Evolutionary conservation across 2,888 invertebrate species (phyloP).

Genomic region (Tipula confusa): DNA sequence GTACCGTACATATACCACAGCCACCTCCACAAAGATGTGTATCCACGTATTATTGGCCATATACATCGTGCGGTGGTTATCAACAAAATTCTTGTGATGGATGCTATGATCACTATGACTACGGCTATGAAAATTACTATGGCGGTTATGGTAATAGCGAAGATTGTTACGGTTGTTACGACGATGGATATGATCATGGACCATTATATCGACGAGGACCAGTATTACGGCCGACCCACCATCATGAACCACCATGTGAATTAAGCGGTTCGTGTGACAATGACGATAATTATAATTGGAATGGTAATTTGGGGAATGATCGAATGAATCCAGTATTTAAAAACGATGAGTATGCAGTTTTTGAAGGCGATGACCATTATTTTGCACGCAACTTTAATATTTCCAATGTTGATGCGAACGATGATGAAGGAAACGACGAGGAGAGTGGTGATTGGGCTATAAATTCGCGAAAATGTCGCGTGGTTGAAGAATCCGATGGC

Average conservation of each 20-base stretch:
- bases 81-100: conserved; percentile 34
- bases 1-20: conserved; percentile 36
- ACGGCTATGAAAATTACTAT: conserved; percentile 33
- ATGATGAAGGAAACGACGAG: conserved; percentile 27
- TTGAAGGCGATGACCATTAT: neutral
- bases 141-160: conserved; percentile 28
- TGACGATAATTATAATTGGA: conserved; percentile 28
- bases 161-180: conserved; percentile 36
- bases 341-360: neutral
- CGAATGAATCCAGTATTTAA: conserved; percentile 31
- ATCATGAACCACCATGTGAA: conserved; percentile 36
- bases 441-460: conserved; percentile 33
- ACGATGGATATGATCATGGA: conserved; percentile 36
- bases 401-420: neutral
- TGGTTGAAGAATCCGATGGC: conserved; percentile 34
- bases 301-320: conserved; percentile 34
- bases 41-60: conserved; percentile 35
- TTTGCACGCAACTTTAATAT: neutral
- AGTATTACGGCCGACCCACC: conserved; percentile 34
- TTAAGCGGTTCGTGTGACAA: conserved; percentile 34
- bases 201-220: conserved; percentile 36
- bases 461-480: conserved; percentile 34
- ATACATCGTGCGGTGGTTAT: conserved; percentile 35
- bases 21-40: conserved; percentile 34
- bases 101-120: conserved; percentile 37